phyloP scores from a whole-genome alignment of 2,797 vertebrate genomes.

The Danio aesculapii region DNA sequence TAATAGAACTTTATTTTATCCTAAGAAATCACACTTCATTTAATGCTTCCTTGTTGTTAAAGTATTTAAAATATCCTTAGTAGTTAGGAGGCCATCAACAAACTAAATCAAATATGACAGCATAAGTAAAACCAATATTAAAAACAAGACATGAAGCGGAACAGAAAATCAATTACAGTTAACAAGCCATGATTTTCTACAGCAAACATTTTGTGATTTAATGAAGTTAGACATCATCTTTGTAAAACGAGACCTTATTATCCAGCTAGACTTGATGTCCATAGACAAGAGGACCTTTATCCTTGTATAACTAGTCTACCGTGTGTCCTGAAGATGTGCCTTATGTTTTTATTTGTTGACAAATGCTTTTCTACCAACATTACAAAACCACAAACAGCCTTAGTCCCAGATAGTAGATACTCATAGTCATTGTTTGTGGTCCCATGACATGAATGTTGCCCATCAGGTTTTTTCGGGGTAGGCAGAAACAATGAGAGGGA shows the following conservation, averaged over 20 bases:
- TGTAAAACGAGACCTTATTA: not conserved
- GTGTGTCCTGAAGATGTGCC: too few species aligned
- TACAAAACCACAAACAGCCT: slow-evolving; percentile 29
- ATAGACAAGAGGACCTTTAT: not conserved
- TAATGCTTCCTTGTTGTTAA: not conserved
- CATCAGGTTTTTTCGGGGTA: slow-evolving; percentile 30
- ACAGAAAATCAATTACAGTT: not conserved
- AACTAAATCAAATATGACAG: slow-evolving; percentile 2
- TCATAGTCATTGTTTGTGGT: slow-evolving; percentile 10
- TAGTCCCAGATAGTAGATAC: not conserved
- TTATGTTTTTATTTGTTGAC: not conserved
- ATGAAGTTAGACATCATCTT: not conserved
- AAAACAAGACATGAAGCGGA: not conserved
- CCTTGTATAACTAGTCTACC: too few species aligned
- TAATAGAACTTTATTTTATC: too few species aligned
- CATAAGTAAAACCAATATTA: not conserved
- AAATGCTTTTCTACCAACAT: not conserved
- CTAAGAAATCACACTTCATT: not conserved
- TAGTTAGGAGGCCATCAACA: not conserved
- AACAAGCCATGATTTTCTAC: not conserved
- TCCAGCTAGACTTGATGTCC: not conserved
- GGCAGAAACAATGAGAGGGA: slow-evolving; percentile 1
- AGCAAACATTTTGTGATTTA: not conserved
- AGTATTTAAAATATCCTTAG: not conserved
- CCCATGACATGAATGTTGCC: slow-evolving; percentile 29